Conservation (phyloP, 1,140 invertebrate genomes). For the Rhopalosiphum maidis region DNA sequence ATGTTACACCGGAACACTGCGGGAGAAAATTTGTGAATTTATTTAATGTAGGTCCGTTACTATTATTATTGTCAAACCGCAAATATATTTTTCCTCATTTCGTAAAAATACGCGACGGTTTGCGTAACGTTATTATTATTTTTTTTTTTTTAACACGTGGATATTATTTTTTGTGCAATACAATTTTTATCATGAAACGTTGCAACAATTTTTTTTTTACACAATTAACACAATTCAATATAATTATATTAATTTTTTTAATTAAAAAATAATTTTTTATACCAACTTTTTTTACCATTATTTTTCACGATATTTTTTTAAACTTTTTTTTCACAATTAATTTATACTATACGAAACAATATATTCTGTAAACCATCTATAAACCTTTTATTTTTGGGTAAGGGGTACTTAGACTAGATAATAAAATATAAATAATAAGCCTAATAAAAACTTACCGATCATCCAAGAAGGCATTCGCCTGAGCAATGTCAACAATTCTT, state of each 20-base stretch:
- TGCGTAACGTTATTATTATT: not conserved
- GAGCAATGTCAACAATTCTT: not conserved
- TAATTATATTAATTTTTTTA: too few species aligned
- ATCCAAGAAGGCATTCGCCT: not conserved
- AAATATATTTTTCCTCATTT: not conserved
- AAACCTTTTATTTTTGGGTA: not conserved
- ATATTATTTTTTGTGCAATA: constrained; percentile 8
- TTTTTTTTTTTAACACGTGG: constrained; percentile 7
- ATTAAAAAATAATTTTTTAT: not conserved
- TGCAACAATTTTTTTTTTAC: not conserved
- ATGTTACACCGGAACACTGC: not conserved
- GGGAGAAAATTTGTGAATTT: not conserved
- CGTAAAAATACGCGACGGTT: not conserved
- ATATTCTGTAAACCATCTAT: not conserved
- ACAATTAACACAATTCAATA: not conserved
- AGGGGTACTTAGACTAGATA: not conserved
- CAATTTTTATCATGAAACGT: not conserved
- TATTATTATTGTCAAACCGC: not conserved
- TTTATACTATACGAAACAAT: not conserved
- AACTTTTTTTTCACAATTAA: not conserved
- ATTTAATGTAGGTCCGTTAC: too few species aligned
- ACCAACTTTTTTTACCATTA: not conserved
- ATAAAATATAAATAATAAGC: not conserved
- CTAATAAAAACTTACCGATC: not conserved
- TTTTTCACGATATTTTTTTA: not conserved